These are phyloP conservation scores for Anastatus disparis DNA, from an alignment of 1,140 invertebrate genomes.

Conservation along the genomic window DNA sequence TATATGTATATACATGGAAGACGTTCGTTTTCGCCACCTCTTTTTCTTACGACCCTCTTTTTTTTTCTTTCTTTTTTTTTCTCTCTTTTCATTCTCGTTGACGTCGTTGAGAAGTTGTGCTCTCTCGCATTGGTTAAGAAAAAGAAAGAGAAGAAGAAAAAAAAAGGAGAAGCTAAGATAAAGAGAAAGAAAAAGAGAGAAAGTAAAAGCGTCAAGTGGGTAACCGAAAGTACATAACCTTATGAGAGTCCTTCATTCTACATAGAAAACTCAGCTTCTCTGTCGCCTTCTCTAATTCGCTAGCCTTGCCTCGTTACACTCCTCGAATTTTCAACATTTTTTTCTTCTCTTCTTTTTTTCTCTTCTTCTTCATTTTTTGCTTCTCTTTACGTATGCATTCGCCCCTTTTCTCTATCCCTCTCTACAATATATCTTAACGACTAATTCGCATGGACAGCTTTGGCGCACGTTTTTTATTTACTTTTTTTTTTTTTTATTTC, in stretches of 20 bases:
- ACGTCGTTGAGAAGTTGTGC: too few relatives aligned
- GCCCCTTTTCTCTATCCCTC: constrained; percentile 19
- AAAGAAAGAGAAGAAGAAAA: too few relatives aligned
- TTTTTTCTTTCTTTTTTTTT: neutral
- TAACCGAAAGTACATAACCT: constrained; percentile 24
- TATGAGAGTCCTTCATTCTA: constrained; percentile 13
- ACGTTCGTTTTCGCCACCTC: neutral
- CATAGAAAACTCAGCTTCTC: neutral
- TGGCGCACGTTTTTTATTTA: too few relatives aligned
- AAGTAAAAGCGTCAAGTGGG: constrained; percentile 6
- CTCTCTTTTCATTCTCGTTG: neutral
- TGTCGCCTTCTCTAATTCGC: constrained; percentile 10
- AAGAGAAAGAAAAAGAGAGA: neutral
- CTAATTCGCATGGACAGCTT: constrained; percentile 2
- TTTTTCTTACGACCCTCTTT: neutral
- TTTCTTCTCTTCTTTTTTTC: too few relatives aligned
- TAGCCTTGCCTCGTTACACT: constrained; percentile 19
- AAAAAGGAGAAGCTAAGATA: neutral
- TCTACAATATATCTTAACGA: neutral
- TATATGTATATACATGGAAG: neutral
- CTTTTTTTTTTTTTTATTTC: too few relatives aligned
- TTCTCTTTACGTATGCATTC: too few relatives aligned
- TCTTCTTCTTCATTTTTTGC: too few relatives aligned
- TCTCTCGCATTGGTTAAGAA: too few relatives aligned
- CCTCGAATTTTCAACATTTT: neutral